Base-by-base conservation (phyloP, 2,797 vertebrate species). In the Stomatorhinus walkeri region DNA sequence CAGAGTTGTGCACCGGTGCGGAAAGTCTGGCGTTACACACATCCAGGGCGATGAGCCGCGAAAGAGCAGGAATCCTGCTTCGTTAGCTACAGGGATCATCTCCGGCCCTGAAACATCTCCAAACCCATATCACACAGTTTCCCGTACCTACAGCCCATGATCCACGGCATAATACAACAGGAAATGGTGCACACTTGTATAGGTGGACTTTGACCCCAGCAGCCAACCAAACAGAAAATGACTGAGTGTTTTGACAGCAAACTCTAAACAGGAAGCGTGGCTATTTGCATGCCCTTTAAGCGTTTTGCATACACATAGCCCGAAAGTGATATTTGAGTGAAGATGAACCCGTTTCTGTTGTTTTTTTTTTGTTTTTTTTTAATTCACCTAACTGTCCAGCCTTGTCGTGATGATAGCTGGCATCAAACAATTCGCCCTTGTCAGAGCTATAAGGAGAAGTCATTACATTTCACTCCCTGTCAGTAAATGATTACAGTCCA, bases 221-320 rank as follows among this genome's bases (percentile, higher is more conserved):
- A 19, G 36, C 36, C 36, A 19, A 7, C 7, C 1, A 79, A 64
- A 79, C 72, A 79, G 72, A 16, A 79, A 79, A 79, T 79, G 32
- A 40, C 2, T 5, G 28, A 40, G 32, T 40, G 36, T 76, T 76
- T 36, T 43, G 72, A 43, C 36, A n/a, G 32, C 16, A 79, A 16
- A 43, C 19, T 46, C 5, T 46, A 79, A 79, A 79, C 36, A 43
- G 72, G 36, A 79, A 79, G 36, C 0, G 14, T 79, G 72, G 14
- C 6, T 79, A 79, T 79, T 79, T 79, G 72, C 72, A 79, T 79
- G 72, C 16, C 72, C 72, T 79, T 79, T 79, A 79, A 43, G 72
- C 72, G 7, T 79, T 79, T 79, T 79, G 16, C 32, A 79, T 43
- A 3, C 72, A 79, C 36, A 46, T 79, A n/a, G 14, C 72, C 72